A percentile compares a stretch with the other conserved stretches of the same genome.
Conservation (phyloP, 2,888 invertebrate species). For the Pseudococcus longispinus region DNA sequence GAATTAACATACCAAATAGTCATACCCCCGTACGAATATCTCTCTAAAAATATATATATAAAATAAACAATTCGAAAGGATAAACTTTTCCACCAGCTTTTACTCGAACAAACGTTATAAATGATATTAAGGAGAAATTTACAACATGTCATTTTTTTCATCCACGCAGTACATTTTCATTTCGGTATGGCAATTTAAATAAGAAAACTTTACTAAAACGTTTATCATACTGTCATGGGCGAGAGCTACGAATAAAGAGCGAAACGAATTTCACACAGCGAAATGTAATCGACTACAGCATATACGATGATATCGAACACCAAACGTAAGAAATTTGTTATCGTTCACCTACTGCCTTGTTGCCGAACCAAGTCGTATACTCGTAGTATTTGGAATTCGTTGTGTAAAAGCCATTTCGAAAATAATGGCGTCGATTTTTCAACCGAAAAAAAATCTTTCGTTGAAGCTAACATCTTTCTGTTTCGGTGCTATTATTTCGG, state of each 20-base stretch:
- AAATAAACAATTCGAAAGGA: slow-evolving; percentile 3
- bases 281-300: slow-evolving; percentile 1
- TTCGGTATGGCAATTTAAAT: slow-evolving; percentile 17
- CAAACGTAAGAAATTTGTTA: background rate
- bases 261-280: background rate
- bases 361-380: background rate
- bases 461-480: background rate
- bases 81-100: background rate
- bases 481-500: background rate
- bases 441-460: background rate
- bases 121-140: slow-evolving; percentile 17
- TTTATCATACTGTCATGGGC: slow-evolving; percentile 25
- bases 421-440: background rate
- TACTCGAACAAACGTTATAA: background rate
- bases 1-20: background rate
- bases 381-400: background rate
- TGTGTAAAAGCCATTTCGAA: background rate
- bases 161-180: slow-evolving; percentile 12
- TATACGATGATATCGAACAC: background rate
- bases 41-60: background rate
- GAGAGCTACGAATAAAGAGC: background rate
- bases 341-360: background rate
- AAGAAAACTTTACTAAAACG: slow-evolving; percentile 30
- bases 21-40: background rate
- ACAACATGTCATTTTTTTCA: slow-evolving; percentile 9